Conservation (phyloP, 1,140 invertebrate species). For the Aphelinus atriplicis region DNA sequence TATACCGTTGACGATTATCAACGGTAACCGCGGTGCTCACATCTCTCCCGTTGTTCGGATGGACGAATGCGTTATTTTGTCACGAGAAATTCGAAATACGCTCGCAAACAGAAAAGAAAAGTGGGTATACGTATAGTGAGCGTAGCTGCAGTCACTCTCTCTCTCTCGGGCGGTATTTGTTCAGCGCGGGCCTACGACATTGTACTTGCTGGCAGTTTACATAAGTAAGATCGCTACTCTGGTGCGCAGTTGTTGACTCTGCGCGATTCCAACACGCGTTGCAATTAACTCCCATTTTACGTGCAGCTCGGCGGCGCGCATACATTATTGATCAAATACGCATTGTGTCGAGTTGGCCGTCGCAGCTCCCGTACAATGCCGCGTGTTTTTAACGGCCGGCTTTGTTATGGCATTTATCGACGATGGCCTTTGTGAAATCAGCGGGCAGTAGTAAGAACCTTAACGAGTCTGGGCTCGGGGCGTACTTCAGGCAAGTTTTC, state of each 20-base stretch:
- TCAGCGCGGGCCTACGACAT: neutral
- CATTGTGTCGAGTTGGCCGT: neutral
- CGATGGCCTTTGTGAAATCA: too few relatives aligned
- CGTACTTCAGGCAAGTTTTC: too few relatives aligned
- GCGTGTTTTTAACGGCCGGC: too few relatives aligned
- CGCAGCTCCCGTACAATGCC: too few relatives aligned
- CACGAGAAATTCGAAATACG: neutral
- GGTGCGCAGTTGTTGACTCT: constrained; percentile 52
- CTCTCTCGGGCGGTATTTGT: neutral
- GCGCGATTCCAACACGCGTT: constrained; percentile 50
- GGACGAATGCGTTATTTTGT: neutral
- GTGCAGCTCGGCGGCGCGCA: constrained; percentile 13
- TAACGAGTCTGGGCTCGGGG: too few relatives aligned
- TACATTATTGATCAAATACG: constrained; percentile 5
- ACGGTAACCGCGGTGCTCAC: too few relatives aligned
- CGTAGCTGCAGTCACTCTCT: neutral
- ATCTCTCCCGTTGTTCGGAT: neutral
- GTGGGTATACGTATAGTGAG: neutral
- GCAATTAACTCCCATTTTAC: constrained; percentile 54
- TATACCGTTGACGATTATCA: too few relatives aligned
- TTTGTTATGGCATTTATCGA: too few relatives aligned
- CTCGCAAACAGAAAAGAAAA: neutral
- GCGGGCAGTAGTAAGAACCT: too few relatives aligned
- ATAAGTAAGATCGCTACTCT: constrained; percentile 54
- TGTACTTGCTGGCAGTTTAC: constrained; percentile 48